phyloP scores from a whole-genome alignment of 2,797 vertebrate species.

The Hypotaenidia philippensis region DNA sequence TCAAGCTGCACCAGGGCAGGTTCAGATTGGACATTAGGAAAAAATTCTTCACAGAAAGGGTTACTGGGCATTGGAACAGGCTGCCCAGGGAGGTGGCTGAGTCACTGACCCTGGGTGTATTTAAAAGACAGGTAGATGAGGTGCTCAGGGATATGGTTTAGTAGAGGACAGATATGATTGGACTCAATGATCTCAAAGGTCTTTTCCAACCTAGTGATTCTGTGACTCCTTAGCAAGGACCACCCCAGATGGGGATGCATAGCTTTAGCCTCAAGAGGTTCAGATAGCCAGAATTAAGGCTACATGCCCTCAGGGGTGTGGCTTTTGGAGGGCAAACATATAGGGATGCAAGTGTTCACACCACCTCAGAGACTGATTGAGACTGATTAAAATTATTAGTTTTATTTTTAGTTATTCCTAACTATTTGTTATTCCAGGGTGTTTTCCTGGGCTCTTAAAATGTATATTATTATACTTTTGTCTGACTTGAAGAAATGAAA shows the following conservation, averaged over 20 bases:
- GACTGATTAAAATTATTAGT: not conserved
- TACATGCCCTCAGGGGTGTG: not conserved
- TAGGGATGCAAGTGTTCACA: not conserved
- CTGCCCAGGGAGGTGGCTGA: too few relatives aligned
- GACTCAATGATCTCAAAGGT: too few relatives aligned
- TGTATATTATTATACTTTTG: not conserved
- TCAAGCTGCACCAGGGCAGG: too few relatives aligned
- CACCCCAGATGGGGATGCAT: not conserved
- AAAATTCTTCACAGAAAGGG: too few relatives aligned
- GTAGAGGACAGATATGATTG: too few relatives aligned
- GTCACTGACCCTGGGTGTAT: too few relatives aligned
- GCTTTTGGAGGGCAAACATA: not conserved
- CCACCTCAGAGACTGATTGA: not conserved
- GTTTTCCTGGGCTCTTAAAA: not conserved
- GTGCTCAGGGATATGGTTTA: too few relatives aligned
- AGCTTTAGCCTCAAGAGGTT: not conserved
- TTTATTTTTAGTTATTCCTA: not conserved
- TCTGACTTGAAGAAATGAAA: not conserved
- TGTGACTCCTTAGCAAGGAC: not conserved
- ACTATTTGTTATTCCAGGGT: not conserved
- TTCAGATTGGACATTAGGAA: too few relatives aligned
- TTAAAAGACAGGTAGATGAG: too few relatives aligned
- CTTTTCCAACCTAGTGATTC: too few relatives aligned
- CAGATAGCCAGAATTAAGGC: not conserved
- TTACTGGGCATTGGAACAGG: too few relatives aligned